phyloP scores from a whole-genome alignment of 2,113 vertebrate genomes.

The Corydoras sp. region DNA sequence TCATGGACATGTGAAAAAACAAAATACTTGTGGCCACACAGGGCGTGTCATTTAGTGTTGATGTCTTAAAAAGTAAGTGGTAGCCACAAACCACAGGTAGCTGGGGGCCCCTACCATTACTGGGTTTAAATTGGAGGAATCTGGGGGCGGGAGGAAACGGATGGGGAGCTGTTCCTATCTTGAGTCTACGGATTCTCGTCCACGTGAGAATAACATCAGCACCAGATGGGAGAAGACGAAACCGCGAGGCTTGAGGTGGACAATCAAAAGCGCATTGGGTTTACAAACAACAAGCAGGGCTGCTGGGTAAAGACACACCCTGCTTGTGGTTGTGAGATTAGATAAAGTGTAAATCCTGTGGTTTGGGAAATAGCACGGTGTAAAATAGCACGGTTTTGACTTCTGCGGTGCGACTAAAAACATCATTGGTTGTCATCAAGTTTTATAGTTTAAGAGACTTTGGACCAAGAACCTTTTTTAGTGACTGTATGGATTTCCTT shows the following conservation, averaged over 20 bases:
- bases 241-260: constrained; percentile 39
- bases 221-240: constrained; percentile 12
- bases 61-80: constrained; percentile 38
- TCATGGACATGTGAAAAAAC: constrained; percentile 33
- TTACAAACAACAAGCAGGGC: constrained; percentile 51
- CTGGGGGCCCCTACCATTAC: constrained; percentile 41
- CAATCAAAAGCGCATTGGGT: constrained; percentile 38
- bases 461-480: constrained; percentile 33
- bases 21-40: constrained; percentile 51
- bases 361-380: constrained; percentile 53
- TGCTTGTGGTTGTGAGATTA: constrained; percentile 50
- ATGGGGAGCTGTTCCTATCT: background rate
- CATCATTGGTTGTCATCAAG: constrained; percentile 33
- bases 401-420: constrained; percentile 52
- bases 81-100: constrained; percentile 44
- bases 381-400: constrained; percentile 40
- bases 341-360: constrained; percentile 48
- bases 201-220: background rate
- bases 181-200: too few species aligned
- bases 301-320: constrained; percentile 67
- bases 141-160: constrained; percentile 33
- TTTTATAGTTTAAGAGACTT: constrained; percentile 39
- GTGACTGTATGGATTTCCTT: too few species aligned
- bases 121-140: constrained; percentile 33
- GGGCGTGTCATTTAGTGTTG: constrained; percentile 41